Conservation (phyloP, 2,113 vertebrate species). For the Glareola pratincola region DNA sequence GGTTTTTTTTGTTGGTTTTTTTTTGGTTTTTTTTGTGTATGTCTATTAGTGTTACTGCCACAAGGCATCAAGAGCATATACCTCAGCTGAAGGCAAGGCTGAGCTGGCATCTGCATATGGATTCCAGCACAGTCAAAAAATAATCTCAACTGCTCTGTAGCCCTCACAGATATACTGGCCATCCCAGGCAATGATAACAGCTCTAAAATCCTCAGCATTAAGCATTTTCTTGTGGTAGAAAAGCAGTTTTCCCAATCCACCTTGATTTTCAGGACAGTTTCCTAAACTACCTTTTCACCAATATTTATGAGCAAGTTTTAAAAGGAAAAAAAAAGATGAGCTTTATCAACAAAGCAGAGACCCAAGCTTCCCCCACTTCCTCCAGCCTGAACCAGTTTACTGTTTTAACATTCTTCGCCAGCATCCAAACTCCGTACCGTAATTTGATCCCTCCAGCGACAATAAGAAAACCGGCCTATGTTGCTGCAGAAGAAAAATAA, state of each 20-base stretch:
- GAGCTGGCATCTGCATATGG: background rate
- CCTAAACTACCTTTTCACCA: background rate
- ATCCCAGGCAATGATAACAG: background rate
- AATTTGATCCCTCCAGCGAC: constrained; percentile 17
- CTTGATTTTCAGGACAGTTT: background rate
- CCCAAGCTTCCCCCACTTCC: accelerated
- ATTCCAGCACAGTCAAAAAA: background rate
- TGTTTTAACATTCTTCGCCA: background rate
- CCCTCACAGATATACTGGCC: background rate
- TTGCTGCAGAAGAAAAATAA: constrained; percentile 54
- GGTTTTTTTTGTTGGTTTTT: background rate
- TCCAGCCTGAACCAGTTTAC: background rate
- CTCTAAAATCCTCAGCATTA: background rate
- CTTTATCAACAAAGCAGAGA: background rate
- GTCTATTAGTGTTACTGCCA: background rate
- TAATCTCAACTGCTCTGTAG: background rate
- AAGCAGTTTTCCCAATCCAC: background rate
- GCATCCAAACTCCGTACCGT: background rate
- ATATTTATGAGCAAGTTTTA: background rate
- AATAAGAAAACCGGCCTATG: constrained; percentile 28
- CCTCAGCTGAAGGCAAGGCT: background rate
- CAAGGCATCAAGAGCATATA: background rate
- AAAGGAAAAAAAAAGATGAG: background rate
- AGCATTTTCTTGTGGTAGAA: background rate
- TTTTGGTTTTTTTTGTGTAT: background rate